These are phyloP conservation scores for Daboia siamensis DNA, from an alignment of 2,113 vertebrate species.

Conservation along the genomic window DNA sequence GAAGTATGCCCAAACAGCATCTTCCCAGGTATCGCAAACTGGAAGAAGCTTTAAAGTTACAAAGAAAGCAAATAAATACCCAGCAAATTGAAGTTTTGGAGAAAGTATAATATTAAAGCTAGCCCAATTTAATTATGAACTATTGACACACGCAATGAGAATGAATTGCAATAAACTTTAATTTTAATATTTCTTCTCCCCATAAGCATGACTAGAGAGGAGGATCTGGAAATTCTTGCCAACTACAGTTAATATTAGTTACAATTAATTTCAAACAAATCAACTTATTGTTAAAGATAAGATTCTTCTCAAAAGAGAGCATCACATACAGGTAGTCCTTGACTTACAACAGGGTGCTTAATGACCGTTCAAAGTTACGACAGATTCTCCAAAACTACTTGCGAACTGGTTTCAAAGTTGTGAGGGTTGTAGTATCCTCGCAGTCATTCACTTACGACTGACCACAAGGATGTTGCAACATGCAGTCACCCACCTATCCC, in stretches of 20 bases:
- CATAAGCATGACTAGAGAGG: too few relatives aligned
- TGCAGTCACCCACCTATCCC: neutral
- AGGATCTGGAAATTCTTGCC: neutral
- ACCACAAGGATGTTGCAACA: neutral
- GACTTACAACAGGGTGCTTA: neutral
- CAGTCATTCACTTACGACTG: neutral
- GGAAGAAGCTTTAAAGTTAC: conserved; percentile 78
- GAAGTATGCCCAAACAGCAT: conserved; percentile 94
- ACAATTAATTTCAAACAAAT: neutral
- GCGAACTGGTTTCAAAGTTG: neutral
- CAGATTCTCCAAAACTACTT: neutral
- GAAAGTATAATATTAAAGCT: neutral
- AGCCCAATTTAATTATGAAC: neutral
- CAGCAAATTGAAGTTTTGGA: conserved; percentile 17
- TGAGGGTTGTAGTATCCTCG: neutral
- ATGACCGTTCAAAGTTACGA: neutral
- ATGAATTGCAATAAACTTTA: neutral
- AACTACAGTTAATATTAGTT: neutral
- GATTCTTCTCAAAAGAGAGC: neutral
- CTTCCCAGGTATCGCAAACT: conserved; percentile 95
- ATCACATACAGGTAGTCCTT: neutral
- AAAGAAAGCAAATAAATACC: conserved; percentile 27
- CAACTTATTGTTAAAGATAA: neutral
- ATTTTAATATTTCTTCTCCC: neutral
- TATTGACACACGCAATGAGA: neutral